phyloP scores from a whole-genome alignment of 2,797 vertebrate species.

The Macropodus opercularis region DNA sequence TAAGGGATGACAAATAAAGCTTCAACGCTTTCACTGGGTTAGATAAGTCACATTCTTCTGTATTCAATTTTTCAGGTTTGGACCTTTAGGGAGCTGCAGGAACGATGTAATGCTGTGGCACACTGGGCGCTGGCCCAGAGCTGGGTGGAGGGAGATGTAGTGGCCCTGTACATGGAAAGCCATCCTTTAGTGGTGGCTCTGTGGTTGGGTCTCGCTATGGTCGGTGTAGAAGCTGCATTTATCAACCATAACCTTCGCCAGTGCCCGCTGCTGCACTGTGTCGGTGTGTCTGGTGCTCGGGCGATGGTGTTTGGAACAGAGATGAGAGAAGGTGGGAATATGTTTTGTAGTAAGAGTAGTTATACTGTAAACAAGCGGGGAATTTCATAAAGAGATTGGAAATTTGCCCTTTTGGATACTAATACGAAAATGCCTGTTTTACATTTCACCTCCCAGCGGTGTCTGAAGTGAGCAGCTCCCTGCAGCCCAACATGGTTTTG shows the following conservation, averaged over 20 bases:
- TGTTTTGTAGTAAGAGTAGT: neutral
- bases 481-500: slow-evolving; percentile 78
- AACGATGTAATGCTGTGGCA: slow-evolving; percentile 83
- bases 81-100: slow-evolving; percentile 84
- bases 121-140: slow-evolving; percentile 81
- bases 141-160: slow-evolving; percentile 82
- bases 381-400: no score
- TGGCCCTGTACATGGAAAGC: slow-evolving; percentile 88
- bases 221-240: slow-evolving; percentile 85
- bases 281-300: slow-evolving; percentile 78
- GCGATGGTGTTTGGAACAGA: slow-evolving; percentile 86
- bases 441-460: slow-evolving; percentile 70
- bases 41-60: neutral
- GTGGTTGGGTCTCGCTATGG: slow-evolving; percentile 88
- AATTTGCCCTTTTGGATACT: no score
- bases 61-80: slow-evolving; percentile 66
- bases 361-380: no score
- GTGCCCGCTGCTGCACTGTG: slow-evolving; percentile 82
- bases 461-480: slow-evolving; percentile 76
- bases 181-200: slow-evolving; percentile 82
- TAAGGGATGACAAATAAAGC: neutral
- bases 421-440: neutral
- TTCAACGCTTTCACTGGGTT: neutral
- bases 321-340: slow-evolving; percentile 78
- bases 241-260: slow-evolving; percentile 86